Base-by-base conservation (phyloP, 2,888 invertebrate species). In the Coelopa pilipes region DNA sequence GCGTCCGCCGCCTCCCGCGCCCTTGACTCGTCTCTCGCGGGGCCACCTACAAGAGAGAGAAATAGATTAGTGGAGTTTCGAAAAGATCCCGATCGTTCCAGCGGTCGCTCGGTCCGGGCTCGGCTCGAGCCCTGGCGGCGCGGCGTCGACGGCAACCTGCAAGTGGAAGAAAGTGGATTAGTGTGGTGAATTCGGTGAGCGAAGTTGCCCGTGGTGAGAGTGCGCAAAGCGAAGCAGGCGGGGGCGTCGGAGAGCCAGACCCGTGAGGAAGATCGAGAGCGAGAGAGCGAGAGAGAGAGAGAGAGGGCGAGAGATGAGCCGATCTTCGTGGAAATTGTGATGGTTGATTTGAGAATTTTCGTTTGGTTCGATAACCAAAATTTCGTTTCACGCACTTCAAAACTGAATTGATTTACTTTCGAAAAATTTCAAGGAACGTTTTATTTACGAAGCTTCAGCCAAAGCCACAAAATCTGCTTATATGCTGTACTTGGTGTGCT, bases 131-230 rank as follows among this genome's bases (percentile, higher is more conserved):
- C 69, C 76, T 75, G 77, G 74, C 77, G 77, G 77, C 62, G 65
- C 45, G 63, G 2, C 34, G 21, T 63, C 17, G 63, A 13, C 5
- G 53, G 1, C n/a, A 19, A 76, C 45, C 77, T 78, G 79, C 76
- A 77, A 57, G 76, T 76, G 55, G 74, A 77, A 78, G 49, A 75
- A 67, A 79, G 80, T 79, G 77, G 76, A 53, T 79, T 79, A 79
- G 70, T 76, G 19, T 71, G 53, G 9, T 70, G 10, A 62, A 72
- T 75, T 75, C 74, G 73, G 74, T 76, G 74, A 72, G 21, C 59
- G 45, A 15, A 34, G 9, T 15, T 63, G 13, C 5, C 46, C 46
- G n/a, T 65, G 15, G 45, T 17, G 65, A 9, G 12, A 50, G 13
- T 55, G n/a, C 15, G 7, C 34, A 34, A 19, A 1, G 17, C 24